A percentile compares a stretch with the other conserved stretches of the same genome.
phyloP scores from a whole-genome alignment of 2,113 vertebrate genomes.

The Tichodroma muraria region DNA sequence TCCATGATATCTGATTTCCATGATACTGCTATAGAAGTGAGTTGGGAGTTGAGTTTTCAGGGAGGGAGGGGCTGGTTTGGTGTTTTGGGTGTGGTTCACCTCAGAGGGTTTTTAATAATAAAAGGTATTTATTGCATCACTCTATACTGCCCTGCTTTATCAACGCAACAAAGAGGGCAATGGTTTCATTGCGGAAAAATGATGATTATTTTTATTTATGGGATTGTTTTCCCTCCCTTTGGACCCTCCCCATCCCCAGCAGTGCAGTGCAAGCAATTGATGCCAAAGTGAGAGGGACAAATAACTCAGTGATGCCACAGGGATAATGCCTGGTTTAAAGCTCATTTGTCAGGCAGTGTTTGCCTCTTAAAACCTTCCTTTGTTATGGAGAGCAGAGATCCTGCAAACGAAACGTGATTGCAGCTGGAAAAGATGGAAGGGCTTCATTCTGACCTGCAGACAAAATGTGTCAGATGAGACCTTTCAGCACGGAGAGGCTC shows the following conservation, averaged over 20 bases:
- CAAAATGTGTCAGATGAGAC: conserved; percentile 7
- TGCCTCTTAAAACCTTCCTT: neutral
- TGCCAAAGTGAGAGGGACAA: neutral
- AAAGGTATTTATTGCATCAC: neutral
- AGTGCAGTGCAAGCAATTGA: neutral
- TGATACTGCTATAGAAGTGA: neutral
- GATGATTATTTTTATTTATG: neutral
- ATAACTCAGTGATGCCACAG: neutral
- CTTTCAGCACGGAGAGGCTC: neutral
- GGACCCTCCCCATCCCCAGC: too few relatives aligned
- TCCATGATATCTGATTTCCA: neutral
- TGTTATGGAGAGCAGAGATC: neutral
- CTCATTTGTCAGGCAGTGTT: neutral
- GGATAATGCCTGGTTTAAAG: neutral
- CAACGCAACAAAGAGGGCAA: neutral
- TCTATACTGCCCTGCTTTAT: neutral
- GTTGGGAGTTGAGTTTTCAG: neutral
- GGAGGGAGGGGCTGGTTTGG: neutral
- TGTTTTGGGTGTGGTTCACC: neutral
- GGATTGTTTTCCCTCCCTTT: neutral
- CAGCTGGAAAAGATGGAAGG: neutral
- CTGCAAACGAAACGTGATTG: neutral
- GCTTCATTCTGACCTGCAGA: neutral
- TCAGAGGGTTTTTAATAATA: too few relatives aligned
- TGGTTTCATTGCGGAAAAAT: neutral